Conservation (phyloP, 2,797 vertebrate species). For the Crypturellus tataupa region DNA sequence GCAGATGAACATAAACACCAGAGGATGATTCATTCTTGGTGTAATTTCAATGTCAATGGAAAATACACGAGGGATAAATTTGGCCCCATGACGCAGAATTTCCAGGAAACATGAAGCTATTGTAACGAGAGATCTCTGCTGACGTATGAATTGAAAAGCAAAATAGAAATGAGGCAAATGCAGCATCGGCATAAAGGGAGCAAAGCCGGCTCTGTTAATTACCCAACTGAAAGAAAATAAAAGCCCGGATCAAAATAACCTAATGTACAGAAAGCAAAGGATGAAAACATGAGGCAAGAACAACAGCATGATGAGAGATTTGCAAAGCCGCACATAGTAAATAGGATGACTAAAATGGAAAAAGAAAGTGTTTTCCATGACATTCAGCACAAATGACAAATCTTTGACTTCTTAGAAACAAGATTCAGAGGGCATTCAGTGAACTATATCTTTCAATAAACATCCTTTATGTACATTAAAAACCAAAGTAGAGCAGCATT, state of each 20-base stretch:
- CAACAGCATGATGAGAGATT: slow-evolving; percentile 35
- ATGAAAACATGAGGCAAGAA: slow-evolving; percentile 50
- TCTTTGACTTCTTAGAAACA: slow-evolving; percentile 56
- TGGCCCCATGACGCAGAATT: slow-evolving; percentile 44
- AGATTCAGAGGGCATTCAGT: slow-evolving; percentile 7
- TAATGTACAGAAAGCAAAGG: slow-evolving; percentile 26
- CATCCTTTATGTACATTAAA: slow-evolving; percentile 18
- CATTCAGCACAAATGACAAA: slow-evolving; percentile 9
- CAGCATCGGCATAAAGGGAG: slow-evolving; percentile 30
- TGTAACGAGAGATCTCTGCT: slow-evolving; percentile 69
- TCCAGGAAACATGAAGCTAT: slow-evolving; percentile 70
- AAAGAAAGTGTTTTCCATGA: slow-evolving; percentile 36
- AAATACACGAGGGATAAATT: slow-evolving; percentile 58
- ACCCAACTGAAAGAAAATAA: slow-evolving; percentile 52
- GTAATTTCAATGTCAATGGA: slow-evolving; percentile 57
- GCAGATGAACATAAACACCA: slow-evolving; percentile 45
- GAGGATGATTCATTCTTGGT: slow-evolving; percentile 54
- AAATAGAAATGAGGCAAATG: slow-evolving; percentile 58
- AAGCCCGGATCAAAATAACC: slow-evolving; percentile 60
- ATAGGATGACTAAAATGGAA: slow-evolving; percentile 49
- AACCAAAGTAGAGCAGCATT: slow-evolving; percentile 32
- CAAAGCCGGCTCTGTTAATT: slow-evolving; percentile 56
- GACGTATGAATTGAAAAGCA: slow-evolving; percentile 65
- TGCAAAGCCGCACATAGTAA: slow-evolving; percentile 34
- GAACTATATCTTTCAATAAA: slow-evolving; percentile 35